Percentiles rank a stretch among this genome's conserved stretches.
Conservation (phyloP, 2,888 invertebrate species). For the Sesia apiformis region DNA sequence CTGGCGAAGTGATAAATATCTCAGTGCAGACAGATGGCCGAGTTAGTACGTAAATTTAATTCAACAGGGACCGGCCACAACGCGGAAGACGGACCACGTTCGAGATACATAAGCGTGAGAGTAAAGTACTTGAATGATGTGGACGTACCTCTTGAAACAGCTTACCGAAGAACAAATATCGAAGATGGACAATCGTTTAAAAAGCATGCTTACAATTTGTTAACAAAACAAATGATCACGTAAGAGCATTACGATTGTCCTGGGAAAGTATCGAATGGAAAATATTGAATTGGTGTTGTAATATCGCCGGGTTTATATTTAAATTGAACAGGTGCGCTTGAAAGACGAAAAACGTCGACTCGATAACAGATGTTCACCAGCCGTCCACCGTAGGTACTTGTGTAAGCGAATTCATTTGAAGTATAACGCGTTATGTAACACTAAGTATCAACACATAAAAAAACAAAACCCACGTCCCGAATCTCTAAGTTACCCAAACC, state of each 20-base stretch:
- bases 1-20: conserved; percentile 59
- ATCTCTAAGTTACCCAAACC: conserved; percentile 43
- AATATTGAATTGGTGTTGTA: conserved; percentile 16
- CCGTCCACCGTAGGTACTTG: conserved; percentile 44
- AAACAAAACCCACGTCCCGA: conserved; percentile 43
- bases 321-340: conserved; percentile 56
- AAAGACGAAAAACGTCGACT: conserved; percentile 61
- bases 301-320: conserved; percentile 32
- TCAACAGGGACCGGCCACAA: conserved; percentile 32
- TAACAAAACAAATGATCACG: conserved; percentile 44
- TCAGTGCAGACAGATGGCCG: conserved; percentile 41
- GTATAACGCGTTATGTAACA: conserved; percentile 47
- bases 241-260: conserved; percentile 18
- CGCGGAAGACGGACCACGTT: conserved; percentile 34
- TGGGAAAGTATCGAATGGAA: conserved; percentile 27
- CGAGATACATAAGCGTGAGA: conserved; percentile 38
- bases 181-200: conserved; percentile 36
- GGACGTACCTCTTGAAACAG: conserved; percentile 45
- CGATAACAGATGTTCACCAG: conserved; percentile 67
- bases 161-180: conserved; percentile 26
- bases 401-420: conserved; percentile 46
- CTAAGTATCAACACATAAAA: conserved; percentile 23
- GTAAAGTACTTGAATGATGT: conserved; percentile 44
- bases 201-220: conserved; percentile 33
- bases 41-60: conserved; percentile 23